phyloP scores from a whole-genome alignment of 2,797 vertebrate genomes.

The Vultur gryphus region DNA sequence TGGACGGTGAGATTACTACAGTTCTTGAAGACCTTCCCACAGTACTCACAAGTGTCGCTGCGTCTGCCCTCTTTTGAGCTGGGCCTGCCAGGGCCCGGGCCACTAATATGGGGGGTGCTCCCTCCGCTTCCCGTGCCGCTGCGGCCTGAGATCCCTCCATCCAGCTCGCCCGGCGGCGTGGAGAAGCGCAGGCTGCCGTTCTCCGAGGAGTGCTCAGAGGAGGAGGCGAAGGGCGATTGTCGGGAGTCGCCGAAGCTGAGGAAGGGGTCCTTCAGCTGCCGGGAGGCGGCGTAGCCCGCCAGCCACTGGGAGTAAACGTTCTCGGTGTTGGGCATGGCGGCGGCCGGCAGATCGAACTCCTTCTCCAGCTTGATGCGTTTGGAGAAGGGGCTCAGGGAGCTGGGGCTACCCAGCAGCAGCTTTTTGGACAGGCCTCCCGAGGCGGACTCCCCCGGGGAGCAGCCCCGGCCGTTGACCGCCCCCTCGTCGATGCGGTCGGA shows the following conservation, averaged over 20 bases:
- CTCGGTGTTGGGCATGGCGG: conserved; percentile 96
- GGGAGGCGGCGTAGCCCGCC: conserved; percentile 94
- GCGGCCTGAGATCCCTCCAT: conserved; percentile 96
- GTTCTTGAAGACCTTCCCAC: conserved; percentile 99
- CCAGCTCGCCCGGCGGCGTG: conserved; percentile 96
- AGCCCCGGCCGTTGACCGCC: conserved; percentile 92
- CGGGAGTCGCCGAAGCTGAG: conserved; percentile 98
- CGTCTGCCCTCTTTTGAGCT: conserved; percentile 98
- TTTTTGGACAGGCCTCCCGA: conserved; percentile 96
- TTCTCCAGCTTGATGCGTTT: conserved; percentile 99
- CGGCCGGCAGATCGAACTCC: conserved; percentile 94
- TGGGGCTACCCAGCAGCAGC: conserved; percentile 96
- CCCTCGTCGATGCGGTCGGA: conserved; percentile 91
- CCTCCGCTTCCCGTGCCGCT: conserved; percentile 97
- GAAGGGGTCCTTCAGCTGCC: conserved; percentile 99
- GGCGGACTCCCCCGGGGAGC: conserved; percentile 93
- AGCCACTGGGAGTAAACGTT: conserved; percentile 99
- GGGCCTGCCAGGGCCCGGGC: conserved; percentile 89
- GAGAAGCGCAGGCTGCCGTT: conserved; percentile 99
- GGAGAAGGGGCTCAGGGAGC: conserved; percentile 95
- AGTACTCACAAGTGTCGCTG: conserved; percentile 99
- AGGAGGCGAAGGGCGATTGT: conserved; percentile 99
- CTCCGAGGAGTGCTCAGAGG: conserved; percentile 98
- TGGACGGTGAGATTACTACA: conserved; percentile 99
- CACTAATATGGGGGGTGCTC: conserved; percentile 97